Conservation (phyloP, 2,113 vertebrate species). For the Hemicordylus capensis region DNA sequence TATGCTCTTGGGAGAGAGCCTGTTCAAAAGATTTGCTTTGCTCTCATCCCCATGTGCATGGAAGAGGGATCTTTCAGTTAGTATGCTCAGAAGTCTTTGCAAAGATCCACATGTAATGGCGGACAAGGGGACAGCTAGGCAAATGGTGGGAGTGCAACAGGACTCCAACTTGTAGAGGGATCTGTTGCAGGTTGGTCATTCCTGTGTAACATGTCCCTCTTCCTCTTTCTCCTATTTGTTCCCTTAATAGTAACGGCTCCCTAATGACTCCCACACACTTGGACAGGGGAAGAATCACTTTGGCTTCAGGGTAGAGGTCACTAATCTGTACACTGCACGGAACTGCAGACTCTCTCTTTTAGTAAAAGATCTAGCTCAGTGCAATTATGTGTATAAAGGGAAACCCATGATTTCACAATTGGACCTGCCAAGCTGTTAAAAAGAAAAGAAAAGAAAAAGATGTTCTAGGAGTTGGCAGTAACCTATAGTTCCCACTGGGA, state of each 20-base stretch:
- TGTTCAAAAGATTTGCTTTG: no score
- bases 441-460: no score
- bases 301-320: not conserved
- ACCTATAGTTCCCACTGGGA: not conserved
- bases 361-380: not conserved
- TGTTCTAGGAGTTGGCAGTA: not conserved
- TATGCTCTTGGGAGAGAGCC: no score
- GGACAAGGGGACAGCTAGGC: no score
- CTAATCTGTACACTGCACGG: not conserved
- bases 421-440: not conserved
- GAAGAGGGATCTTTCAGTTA: no score
- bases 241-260: not conserved
- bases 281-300: not conserved
- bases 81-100: no score
- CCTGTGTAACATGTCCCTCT: not conserved
- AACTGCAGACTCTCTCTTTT: not conserved
- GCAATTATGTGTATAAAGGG: not conserved
- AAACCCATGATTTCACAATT: not conserved
- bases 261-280: not conserved
- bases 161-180: not conserved
- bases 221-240: not conserved
- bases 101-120: no score
- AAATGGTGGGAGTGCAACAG: no score
- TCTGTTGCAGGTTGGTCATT: no score
- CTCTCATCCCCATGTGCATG: no score